A percentile compares a stretch with the other conserved stretches of the same genome.
phyloP scores from a whole-genome alignment of 2,888 invertebrate genomes.

The Brachyptera putata region DNA sequence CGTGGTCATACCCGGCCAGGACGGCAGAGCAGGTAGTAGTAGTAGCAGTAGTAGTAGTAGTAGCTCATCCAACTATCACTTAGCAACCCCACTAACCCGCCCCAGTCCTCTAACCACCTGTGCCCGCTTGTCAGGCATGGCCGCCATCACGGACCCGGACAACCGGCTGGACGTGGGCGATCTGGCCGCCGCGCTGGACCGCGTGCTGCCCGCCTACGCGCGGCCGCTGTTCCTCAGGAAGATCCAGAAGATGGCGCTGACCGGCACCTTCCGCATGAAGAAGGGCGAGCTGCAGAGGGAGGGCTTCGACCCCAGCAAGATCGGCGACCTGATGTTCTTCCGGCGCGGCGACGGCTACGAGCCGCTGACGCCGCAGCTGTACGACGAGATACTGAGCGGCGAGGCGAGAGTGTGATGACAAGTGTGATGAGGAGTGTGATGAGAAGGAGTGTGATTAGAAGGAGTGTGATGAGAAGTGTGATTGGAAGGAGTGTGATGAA shows the following conservation, averaged over 20 bases:
- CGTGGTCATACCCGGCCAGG: slow-evolving; percentile 63
- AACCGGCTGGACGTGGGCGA: slow-evolving; percentile 54
- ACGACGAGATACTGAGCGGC: slow-evolving; percentile 26
- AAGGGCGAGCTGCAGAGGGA: slow-evolving; percentile 82
- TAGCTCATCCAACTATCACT: no score
- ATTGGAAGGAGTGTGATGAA: slow-evolving; percentile 16
- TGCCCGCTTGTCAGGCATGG: no score
- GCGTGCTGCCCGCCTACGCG: slow-evolving; percentile 77
- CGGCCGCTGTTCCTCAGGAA: slow-evolving; percentile 84
- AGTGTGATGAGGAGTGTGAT: not conserved
- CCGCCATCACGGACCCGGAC: slow-evolving; percentile 72
- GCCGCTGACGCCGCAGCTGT: slow-evolving; percentile 42
- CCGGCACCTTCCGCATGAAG: slow-evolving; percentile 89
- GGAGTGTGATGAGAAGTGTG: no score
- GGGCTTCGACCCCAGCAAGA: slow-evolving; percentile 69
- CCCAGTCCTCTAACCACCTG: no score
- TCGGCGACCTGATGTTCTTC: slow-evolving; percentile 54
- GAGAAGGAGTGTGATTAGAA: no score
- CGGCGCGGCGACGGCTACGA: slow-evolving; percentile 44
- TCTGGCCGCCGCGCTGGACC: slow-evolving; percentile 62
- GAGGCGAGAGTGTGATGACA: slow-evolving; percentile 10
- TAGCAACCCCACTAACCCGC: no score
- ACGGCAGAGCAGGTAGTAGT: slow-evolving; percentile 89
- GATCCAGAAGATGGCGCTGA: slow-evolving; percentile 65
- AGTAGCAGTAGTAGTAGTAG: no score